Percentiles rank a stretch among this genome's conserved stretches.
Conservation (phyloP, 2,113 vertebrate species). For the Casuarius casuarius region DNA sequence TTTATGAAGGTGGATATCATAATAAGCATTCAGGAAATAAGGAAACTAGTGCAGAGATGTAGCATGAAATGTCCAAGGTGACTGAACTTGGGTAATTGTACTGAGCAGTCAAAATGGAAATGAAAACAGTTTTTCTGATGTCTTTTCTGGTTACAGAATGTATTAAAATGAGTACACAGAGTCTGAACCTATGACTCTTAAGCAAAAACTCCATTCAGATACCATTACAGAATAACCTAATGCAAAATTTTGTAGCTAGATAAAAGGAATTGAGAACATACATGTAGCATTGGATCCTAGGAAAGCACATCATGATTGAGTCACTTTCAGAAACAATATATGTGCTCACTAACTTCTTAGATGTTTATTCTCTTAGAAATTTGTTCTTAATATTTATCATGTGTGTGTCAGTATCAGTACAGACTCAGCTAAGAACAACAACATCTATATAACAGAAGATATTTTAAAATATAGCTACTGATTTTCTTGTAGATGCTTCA, state of each 20-base stretch:
- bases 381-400: neutral
- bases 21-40: neutral
- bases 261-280: neutral
- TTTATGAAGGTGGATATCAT: neutral
- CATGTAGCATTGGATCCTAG: neutral
- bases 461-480: neutral
- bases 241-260: neutral
- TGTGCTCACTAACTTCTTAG: neutral
- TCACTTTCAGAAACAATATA: neutral
- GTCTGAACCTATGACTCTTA: neutral
- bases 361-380: neutral
- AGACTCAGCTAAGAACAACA: neutral
- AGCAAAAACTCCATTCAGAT: neutral
- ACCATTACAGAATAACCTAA: neutral
- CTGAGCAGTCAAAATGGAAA: neutral
- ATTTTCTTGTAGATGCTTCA: neutral
- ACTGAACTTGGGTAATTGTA: neutral
- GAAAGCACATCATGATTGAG: neutral
- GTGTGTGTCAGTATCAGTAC: neutral
- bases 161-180: neutral
- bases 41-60: neutral
- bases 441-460: neutral
- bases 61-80: neutral
- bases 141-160: neutral
- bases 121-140: neutral